Base-by-base conservation (phyloP, 2,113 vertebrate genomes). In the Neopipo cinnamomea region DNA sequence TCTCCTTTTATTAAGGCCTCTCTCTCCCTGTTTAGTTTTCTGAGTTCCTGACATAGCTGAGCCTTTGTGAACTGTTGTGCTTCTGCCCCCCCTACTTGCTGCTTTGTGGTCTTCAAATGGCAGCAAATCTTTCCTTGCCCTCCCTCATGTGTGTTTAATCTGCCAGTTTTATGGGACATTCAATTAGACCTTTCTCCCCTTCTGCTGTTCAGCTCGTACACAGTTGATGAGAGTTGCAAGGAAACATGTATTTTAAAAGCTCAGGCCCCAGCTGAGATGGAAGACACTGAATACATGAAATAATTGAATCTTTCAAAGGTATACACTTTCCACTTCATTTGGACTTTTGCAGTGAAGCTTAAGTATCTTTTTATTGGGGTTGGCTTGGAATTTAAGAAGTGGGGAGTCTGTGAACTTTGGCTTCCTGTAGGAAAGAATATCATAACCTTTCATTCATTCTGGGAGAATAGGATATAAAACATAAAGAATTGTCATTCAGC, bases 171-270 rank as follows among this genome's bases (percentile, higher is more conserved):
- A 28, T 77, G 80, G 85, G 72, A 90, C 89, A 73, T 95, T 97
- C 80, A 95, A 66, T 92, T 41, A 88, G 92, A 85, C 42, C 63
- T 93, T 88, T 97, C 85, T 94, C 91, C 89, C 93, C 84, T 97
- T 95, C 85, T 91, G 68, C 93, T 96, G 88, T 97, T 90, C 93
- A 97, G 97, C 95, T 93, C 76, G 1, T 94, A 97, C 47, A 65
- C 90, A 91, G 96, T 92, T 94, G 96, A 94, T 96, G 97, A 97
- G 88, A 96, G 28, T 81, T 88, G 92, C 93, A 96, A 93, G 96
- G 91, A 97, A 91, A 72, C 50, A 70, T 91, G 85, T 91, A 28
- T 95, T 93, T 97, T 96, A 96, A 95, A 97, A 56, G 11, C 86
- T 94, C 88, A 94, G 91, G 80, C 71, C 50, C 80, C 93, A 93